phyloP scores from a whole-genome alignment of 2,113 vertebrate species.

The Alouatta palliata region DNA sequence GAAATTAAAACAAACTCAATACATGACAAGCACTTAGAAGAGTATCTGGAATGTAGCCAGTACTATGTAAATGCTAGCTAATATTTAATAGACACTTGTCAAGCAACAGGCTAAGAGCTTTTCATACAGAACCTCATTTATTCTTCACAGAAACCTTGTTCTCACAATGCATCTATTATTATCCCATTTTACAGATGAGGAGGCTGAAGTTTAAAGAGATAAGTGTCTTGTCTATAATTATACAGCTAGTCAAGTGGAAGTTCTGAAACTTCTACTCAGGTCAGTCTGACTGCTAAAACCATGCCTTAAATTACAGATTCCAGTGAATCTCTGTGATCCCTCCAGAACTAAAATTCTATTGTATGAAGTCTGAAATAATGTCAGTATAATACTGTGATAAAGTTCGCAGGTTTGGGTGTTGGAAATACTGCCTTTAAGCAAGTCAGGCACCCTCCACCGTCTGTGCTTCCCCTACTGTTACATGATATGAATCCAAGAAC shows the following conservation, averaged over 20 bases:
- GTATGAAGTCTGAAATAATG: conserved; percentile 4
- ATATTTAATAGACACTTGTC: neutral
- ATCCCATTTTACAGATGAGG: conserved; percentile 10
- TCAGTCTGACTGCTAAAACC: neutral
- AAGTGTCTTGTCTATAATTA: neutral
- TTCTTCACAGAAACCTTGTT: neutral
- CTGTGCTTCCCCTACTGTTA: neutral
- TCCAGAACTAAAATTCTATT: neutral
- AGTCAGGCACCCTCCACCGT: neutral
- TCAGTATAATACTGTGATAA: neutral
- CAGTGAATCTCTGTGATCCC: neutral
- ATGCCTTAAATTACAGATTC: neutral
- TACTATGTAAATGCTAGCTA: neutral
- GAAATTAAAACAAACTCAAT: neutral
- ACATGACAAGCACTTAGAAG: neutral
- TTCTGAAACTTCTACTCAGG: neutral
- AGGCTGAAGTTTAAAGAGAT: neutral
- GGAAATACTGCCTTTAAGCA: neutral
- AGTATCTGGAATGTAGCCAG: neutral
- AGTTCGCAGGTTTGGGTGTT: neutral
- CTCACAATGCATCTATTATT: neutral
- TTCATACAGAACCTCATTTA: neutral
- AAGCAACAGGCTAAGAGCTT: neutral
- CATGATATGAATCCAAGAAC: neutral
- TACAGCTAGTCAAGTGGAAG: neutral